Evolutionary conservation across 92 coral and sea anemone species (phyloP).

Genomic region (Heteractis magnifica): DNA sequence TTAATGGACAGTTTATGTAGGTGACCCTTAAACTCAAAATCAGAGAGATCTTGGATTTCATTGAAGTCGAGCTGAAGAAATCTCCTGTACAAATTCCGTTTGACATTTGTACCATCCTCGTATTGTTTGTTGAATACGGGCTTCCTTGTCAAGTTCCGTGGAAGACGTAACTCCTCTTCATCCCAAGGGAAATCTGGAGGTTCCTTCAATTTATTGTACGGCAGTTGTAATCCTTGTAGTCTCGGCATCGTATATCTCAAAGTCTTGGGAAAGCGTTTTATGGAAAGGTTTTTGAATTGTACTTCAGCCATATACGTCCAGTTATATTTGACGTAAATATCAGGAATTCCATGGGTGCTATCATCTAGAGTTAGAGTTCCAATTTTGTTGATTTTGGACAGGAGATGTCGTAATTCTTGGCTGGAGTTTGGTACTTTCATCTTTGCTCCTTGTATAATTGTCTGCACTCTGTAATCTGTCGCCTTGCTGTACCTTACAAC

Average conservation of each 20-base stretch:
- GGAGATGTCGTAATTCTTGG: slow-evolving; percentile 1
- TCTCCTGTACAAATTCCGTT: slow-evolving; percentile 17
- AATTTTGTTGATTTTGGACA: slow-evolving; percentile 38
- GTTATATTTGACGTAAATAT: slow-evolving; percentile 22
- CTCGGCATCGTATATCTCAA: slow-evolving; percentile 55
- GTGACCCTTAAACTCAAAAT: slow-evolving; percentile 19
- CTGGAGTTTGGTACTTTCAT: slow-evolving; percentile 10
- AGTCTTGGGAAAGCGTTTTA: slow-evolving; percentile 34
- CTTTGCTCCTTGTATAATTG: slow-evolving; percentile 29
- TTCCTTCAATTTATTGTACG: slow-evolving; percentile 27
- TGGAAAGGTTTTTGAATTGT: slow-evolving; percentile 21
- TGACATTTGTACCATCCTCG: slow-evolving; percentile 10
- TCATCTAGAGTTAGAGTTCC: slow-evolving; percentile 47
- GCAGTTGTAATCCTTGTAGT: slow-evolving; percentile 62
- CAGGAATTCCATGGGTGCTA: slow-evolving; percentile 31
- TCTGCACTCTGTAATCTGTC: slow-evolving; percentile 58
- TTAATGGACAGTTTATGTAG: slow-evolving; percentile 30
- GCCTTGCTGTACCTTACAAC: slow-evolving; percentile 59
- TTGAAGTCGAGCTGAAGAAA: slow-evolving; percentile 32
- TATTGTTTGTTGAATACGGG: slow-evolving; percentile 33
- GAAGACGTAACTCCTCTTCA: slow-evolving; percentile 25
- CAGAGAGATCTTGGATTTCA: slow-evolving; percentile 29
- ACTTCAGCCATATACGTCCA: slow-evolving; percentile 78
- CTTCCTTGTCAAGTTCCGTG: slow-evolving; percentile 45
- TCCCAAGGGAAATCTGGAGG: slow-evolving; percentile 73